Evolutionary conservation across 1,140 invertebrate genomes (phyloP).

Genomic region (Danaus plexippus): DNA sequence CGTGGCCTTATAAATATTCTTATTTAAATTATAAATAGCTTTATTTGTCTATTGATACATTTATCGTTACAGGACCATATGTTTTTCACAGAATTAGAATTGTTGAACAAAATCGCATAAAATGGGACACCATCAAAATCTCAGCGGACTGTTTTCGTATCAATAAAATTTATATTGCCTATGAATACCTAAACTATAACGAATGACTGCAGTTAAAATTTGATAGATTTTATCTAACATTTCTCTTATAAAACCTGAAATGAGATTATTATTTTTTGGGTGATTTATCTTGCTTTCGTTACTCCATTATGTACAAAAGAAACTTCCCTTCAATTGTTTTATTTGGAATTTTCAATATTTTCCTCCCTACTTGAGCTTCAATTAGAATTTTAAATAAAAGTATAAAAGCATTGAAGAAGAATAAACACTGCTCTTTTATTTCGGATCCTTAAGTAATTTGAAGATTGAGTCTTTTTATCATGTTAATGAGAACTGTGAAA

Average conservation of each 20-base stretch:
- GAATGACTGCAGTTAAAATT: slow-evolving; percentile 11
- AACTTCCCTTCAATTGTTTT: slow-evolving; percentile 11
- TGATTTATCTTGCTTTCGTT: too few species aligned
- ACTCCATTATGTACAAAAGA: too few species aligned
- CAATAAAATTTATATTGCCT: slow-evolving; percentile 24
- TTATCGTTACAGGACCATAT: too few species aligned
- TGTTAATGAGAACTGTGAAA: slow-evolving; percentile 8
- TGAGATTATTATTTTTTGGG: not conserved
- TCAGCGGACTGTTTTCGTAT: too few species aligned
- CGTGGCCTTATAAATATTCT: too few species aligned
- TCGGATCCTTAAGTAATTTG: slow-evolving; percentile 13
- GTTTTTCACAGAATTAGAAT: too few species aligned
- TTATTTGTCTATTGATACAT: too few species aligned
- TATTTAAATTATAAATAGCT: too few species aligned
- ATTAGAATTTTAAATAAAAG: slow-evolving; percentile 5
- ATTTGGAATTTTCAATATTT: slow-evolving; percentile 10
- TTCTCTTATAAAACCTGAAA: slow-evolving; percentile 4
- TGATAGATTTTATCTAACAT: slow-evolving; percentile 15
- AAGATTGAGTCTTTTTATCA: slow-evolving; percentile 11
- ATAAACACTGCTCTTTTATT: slow-evolving; percentile 16
- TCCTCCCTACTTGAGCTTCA: slow-evolving; percentile 12
- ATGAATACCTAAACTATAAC: slow-evolving; percentile 21
- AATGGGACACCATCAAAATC: too few species aligned
- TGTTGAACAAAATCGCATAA: too few species aligned
- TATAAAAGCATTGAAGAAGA: slow-evolving; percentile 11